phyloP scores from a whole-genome alignment of 2,797 vertebrate genomes.

The Scarus forsteni region DNA sequence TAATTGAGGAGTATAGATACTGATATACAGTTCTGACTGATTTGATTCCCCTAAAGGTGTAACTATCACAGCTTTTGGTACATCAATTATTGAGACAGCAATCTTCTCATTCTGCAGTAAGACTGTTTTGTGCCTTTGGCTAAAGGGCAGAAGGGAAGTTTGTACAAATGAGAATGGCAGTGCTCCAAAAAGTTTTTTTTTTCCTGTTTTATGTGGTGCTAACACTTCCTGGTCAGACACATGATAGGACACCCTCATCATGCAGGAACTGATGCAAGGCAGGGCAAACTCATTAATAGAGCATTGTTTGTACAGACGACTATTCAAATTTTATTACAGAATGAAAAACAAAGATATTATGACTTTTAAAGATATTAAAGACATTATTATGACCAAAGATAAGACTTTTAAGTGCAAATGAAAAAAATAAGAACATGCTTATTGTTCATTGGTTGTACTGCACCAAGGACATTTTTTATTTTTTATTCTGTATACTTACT shows the following conservation, averaged over 20 bases:
- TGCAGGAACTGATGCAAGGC: conserved; percentile 2
- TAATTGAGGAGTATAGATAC: neutral
- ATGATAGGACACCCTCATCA: conserved; percentile 16
- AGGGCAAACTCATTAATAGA: too few species aligned
- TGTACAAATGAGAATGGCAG: neutral
- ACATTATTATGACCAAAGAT: too few species aligned
- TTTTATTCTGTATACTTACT: neutral
- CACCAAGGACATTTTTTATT: neutral
- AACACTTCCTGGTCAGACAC: conserved; percentile 43
- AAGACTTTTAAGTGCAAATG: too few species aligned
- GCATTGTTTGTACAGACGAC: too few species aligned
- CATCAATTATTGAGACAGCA: neutral
- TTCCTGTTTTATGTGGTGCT: conserved; percentile 9
- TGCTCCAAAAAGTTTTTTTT: conserved; percentile 28
- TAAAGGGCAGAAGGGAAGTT: neutral
- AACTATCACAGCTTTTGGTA: too few species aligned
- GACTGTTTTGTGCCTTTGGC: neutral
- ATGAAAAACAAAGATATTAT: too few species aligned
- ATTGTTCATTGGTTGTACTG: neutral
- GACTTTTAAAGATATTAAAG: too few species aligned
- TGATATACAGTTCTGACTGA: neutral
- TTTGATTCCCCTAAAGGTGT: neutral
- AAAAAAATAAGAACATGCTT: too few species aligned
- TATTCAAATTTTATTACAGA: too few species aligned
- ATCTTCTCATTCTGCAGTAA: neutral